Conservation (phyloP, 2,113 vertebrate genomes). For the Solea senegalensis region DNA sequence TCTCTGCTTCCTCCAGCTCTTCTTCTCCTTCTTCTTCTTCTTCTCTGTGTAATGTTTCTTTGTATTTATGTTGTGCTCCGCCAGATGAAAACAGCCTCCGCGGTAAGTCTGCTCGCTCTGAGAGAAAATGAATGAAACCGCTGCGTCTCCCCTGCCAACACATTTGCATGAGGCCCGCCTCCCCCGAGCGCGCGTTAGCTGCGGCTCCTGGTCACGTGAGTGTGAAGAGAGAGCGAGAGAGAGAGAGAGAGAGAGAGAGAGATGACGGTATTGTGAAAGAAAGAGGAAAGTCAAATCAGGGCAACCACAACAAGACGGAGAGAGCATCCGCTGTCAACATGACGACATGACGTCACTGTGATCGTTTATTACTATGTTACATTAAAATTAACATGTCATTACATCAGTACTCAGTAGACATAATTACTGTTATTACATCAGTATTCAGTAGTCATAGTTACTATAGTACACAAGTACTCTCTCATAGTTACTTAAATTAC, state of each 20-base stretch:
- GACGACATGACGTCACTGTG: too few relatives aligned
- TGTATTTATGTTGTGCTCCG: too few relatives aligned
- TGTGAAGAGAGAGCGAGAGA: constrained; percentile 1
- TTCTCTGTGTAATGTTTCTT: constrained; percentile 16
- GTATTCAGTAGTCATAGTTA: too few relatives aligned
- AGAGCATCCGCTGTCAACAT: background rate
- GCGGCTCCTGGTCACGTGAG: constrained; percentile 15
- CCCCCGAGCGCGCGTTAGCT: constrained; percentile 51
- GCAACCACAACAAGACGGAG: background rate
- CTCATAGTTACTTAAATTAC: too few relatives aligned
- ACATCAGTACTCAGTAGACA: too few relatives aligned
- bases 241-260: background rate
- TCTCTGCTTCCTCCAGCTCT: too few relatives aligned
- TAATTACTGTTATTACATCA: too few relatives aligned
- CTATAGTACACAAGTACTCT: too few relatives aligned
- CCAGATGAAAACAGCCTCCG: constrained; percentile 36
- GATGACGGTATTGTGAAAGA: background rate
- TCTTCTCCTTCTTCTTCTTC: background rate
- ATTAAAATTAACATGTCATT: too few relatives aligned
- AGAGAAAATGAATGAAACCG: constrained; percentile 79
- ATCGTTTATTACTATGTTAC: too few relatives aligned
- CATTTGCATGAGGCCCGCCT: constrained; percentile 70
- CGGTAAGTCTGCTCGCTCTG: constrained; percentile 56
- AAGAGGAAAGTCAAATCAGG: background rate
- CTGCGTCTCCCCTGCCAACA: constrained; percentile 79